Evolutionary conservation across 2,888 invertebrate species (phyloP), one percentile per base, ranked within the genome.

Genomic region (Choreutis nemorana): DNA sequence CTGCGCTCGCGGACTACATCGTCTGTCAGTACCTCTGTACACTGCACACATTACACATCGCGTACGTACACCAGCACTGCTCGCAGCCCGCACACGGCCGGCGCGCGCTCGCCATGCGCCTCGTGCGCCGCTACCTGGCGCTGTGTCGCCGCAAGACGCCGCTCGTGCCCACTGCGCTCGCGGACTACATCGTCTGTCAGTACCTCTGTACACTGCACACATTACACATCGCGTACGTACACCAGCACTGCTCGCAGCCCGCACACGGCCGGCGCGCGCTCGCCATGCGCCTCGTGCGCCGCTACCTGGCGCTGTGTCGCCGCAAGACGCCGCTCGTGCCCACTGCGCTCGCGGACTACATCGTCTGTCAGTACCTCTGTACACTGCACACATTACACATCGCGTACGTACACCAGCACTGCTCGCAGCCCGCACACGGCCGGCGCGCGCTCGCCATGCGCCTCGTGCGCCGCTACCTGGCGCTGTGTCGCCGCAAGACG

Each of bases 161-260:
- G 2, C 71, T 80, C 22, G 89, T 99, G 53, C 96, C 97, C 1
- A 86, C 87, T 45, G 83, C 84, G n/a, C 82, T 97, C 37, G 89
- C 93, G 2, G 93, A 96, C 40, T 91, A 87, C 56, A 88, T 97
- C 50, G 95, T 96, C 28, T 83, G 86, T 67, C 40, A 61, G 81
- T 68, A 20, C 11, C 7, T 16, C 4, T 12, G n/a, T n/a, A n/a
- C n/a, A n/a, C n/a, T n/a, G n/a, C n/a, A n/a, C n/a, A n/a, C n/a
- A n/a, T n/a, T n/a, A n/a, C 99, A 99, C 70, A 98, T 99, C 34
- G 93, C 98, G 1, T 97, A 94, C 63, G 98, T 99, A 20, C 99
- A 99, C 70, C 91, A 91, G 55, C 89, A 96, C 71, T 87, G 87
- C 42, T 83, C 84, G 32, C 95, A 98, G 2, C 82, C 85, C 26